Conservation (phyloP, 2,113 vertebrate genomes). For the Ursus arctos region DNA sequence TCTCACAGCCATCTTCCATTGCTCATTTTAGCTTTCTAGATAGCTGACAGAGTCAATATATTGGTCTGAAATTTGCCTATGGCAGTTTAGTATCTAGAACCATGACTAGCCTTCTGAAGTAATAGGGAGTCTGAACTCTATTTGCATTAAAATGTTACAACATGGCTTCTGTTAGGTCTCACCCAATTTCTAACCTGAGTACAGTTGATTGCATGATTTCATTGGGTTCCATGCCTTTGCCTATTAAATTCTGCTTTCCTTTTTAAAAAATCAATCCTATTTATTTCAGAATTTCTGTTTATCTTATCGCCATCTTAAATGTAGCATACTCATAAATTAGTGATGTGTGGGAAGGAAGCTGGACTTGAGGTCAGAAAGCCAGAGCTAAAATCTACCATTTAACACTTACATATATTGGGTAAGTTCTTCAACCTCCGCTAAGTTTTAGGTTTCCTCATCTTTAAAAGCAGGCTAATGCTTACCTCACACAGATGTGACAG, state of each 20-base stretch:
- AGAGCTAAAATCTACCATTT: background rate
- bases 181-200: background rate
- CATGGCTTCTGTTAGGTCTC: background rate
- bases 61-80: background rate
- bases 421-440: background rate
- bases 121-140: background rate
- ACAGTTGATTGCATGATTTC: background rate
- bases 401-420: background rate
- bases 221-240: background rate
- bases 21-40: constrained; percentile 5
- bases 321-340: background rate
- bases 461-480: background rate
- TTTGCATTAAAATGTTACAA: background rate
- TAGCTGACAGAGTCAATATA: background rate
- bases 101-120: background rate
- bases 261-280: background rate
- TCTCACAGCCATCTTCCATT: background rate
- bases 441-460: background rate
- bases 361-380: constrained; percentile 10
- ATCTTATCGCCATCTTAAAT: background rate
- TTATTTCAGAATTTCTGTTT: background rate
- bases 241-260: constrained; percentile 18
- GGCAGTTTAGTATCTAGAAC: background rate
- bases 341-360: background rate
- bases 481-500: background rate